Evolutionary conservation across 2,888 invertebrate genomes (phyloP), one percentile per base, ranked within the genome.

Genomic region (Busseola fusca): DNA sequence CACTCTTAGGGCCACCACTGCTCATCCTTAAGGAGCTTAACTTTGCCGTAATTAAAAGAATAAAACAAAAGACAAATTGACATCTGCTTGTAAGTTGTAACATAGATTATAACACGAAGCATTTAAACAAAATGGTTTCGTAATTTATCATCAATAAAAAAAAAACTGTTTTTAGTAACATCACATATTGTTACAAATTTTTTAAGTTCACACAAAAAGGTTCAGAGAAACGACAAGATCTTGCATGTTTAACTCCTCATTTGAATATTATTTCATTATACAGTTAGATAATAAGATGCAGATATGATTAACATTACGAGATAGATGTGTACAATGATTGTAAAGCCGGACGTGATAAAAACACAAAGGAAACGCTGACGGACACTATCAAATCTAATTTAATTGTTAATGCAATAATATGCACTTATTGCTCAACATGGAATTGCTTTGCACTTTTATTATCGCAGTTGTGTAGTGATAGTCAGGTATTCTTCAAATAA

Each of bases 171-270:
- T 71, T 50, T 48, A 65, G 52, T 60, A 60, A 45, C 25, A 68
- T 67, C 45, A 58, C 34, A 37, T 67, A 67, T 30, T 64, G 71
- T 71, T 76, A 64, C 56, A 72, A 69, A 18, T 62, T 42, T 45
- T 48, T 57, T 21, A 25, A 67, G 66, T 58, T 50, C 25, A 73
- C 66, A 79, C 66, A 71, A 69, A 65, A 40, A 68, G 0, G 45
- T 75, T 69, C 56, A 54, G 45, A 79, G 56, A 67, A 60, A 71
- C 63, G 74, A 75, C 78, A 78, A 80, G 63, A 80, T 75, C 80
- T 80, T 72, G 80, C 71, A 83, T 83, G 56, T 80, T 69, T 59
- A 70, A 82, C 68, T 62, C n/a, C 72, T 78, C 69, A 82, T 80
- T 82, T 83, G 71, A 74, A 77, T 80, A 80, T 74, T 69, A 83